Evolutionary conservation across 2,113 vertebrate genomes (phyloP).

Genomic region (Proterorhinus semilunaris): DNA sequence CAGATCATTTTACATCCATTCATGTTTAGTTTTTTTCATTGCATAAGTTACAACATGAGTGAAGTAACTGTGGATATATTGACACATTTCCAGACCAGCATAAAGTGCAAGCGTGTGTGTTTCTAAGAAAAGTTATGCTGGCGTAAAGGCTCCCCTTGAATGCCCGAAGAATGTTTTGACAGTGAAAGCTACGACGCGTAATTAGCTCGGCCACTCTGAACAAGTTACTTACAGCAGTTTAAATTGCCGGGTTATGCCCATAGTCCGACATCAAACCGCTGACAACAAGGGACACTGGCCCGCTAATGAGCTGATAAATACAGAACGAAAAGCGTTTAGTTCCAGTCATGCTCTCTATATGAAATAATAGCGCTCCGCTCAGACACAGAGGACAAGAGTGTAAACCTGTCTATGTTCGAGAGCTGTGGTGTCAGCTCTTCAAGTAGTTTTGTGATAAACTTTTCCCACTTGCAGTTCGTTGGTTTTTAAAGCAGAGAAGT

Average conservation of each 20-base stretch:
- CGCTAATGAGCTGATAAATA: constrained; percentile 5
- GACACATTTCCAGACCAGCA: neutral
- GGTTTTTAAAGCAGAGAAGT: too few species aligned
- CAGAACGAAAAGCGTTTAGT: neutral
- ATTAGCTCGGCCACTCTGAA: neutral
- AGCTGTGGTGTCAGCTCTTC: neutral
- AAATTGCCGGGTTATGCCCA: neutral
- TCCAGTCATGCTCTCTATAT: neutral
- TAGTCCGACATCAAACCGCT: constrained; percentile 2
- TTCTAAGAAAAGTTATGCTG: neutral
- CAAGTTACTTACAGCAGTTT: constrained; percentile 2
- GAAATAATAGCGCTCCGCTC: neutral
- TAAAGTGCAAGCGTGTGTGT: neutral
- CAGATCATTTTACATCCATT: constrained; percentile 3
- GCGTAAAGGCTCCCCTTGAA: neutral
- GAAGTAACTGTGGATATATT: too few species aligned
- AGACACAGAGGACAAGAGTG: neutral
- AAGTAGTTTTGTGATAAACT: neutral
- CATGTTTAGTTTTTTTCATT: constrained; percentile 15
- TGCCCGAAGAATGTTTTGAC: neutral
- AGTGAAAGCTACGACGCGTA: neutral
- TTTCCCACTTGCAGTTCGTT: too few species aligned
- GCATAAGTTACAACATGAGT: too few species aligned
- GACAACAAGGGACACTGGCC: constrained; percentile 3
- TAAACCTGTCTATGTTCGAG: neutral